These are phyloP conservation scores for Fissipunctia ypsillon DNA, from an alignment of 2,888 invertebrate species.

Conservation along the genomic window DNA sequence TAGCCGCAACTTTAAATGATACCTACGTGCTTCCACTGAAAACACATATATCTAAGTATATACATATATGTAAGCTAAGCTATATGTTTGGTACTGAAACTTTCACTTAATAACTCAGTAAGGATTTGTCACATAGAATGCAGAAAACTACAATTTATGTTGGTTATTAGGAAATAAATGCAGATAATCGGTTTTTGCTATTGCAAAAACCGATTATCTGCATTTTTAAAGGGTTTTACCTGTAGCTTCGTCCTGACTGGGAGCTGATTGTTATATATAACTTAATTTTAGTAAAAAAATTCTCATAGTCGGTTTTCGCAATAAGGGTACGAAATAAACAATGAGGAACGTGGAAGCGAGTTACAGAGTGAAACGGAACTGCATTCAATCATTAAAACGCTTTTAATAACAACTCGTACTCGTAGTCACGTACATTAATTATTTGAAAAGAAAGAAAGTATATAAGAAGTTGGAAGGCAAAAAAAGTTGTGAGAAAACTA, in stretches of 20 bases:
- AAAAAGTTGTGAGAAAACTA: background rate
- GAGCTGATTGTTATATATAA: too few relatives aligned
- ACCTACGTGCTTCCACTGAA: slow-evolving; percentile 30
- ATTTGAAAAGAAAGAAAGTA: background rate
- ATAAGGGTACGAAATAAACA: too few relatives aligned
- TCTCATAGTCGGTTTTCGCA: too few relatives aligned
- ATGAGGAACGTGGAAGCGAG: background rate
- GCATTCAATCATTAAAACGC: background rate
- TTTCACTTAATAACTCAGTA: slow-evolving; percentile 35
- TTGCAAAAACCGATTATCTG: too few relatives aligned
- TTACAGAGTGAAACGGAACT: background rate
- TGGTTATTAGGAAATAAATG: background rate
- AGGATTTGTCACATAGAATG: background rate
- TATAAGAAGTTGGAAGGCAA: too few relatives aligned
- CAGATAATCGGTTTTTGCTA: too few relatives aligned
- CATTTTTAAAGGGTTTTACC: too few relatives aligned
- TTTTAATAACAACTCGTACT: background rate
- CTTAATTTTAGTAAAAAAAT: too few relatives aligned
- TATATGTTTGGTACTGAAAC: slow-evolving; percentile 19
- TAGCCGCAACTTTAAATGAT: slow-evolving; percentile 40
- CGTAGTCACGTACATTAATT: background rate
- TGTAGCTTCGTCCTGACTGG: too few relatives aligned
- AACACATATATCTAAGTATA: background rate
- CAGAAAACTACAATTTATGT: too few relatives aligned
- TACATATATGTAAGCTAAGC: background rate